These are phyloP conservation scores for Asobara japonica DNA, from an alignment of 1,140 invertebrate species.

Conservation along the genomic window DNA sequence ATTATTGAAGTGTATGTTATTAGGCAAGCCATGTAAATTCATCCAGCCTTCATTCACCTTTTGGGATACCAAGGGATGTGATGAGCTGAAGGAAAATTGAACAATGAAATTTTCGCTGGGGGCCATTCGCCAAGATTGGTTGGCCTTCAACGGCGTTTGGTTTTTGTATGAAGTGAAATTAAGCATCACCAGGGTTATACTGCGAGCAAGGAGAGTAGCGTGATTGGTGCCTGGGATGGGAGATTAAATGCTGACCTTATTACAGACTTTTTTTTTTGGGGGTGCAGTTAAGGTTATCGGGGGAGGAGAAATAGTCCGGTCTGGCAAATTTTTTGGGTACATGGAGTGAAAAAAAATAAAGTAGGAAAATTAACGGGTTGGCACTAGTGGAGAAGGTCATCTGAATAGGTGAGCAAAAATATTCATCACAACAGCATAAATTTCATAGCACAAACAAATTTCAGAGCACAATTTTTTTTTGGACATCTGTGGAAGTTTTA, in stretches of 20 bases:
- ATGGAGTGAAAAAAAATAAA: no score
- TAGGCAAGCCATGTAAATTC: not conserved
- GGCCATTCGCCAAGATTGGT: not conserved
- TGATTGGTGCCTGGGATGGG: not conserved
- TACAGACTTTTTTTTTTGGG: constrained; percentile 2
- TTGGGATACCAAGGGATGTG: not conserved
- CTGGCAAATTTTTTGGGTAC: not conserved
- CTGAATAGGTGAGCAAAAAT: no score
- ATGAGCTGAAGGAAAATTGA: not conserved
- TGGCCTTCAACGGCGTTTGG: not conserved
- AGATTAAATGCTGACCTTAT: constrained; percentile 16
- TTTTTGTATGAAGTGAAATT: not conserved
- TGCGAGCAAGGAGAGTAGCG: not conserved
- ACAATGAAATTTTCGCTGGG: not conserved
- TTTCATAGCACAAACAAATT: no score
- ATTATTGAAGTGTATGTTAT: no score
- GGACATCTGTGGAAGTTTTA: no score
- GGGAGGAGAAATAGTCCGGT: not conserved
- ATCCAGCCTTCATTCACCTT: not conserved
- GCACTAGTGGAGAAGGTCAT: no score
- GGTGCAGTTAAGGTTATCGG: not conserved
- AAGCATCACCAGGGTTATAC: not conserved
- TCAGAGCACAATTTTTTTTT: no score
- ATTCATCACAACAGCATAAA: no score
- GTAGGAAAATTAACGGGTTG: no score